Conservation (phyloP, 2,888 invertebrate species). For the Plebejus anna region DNA sequence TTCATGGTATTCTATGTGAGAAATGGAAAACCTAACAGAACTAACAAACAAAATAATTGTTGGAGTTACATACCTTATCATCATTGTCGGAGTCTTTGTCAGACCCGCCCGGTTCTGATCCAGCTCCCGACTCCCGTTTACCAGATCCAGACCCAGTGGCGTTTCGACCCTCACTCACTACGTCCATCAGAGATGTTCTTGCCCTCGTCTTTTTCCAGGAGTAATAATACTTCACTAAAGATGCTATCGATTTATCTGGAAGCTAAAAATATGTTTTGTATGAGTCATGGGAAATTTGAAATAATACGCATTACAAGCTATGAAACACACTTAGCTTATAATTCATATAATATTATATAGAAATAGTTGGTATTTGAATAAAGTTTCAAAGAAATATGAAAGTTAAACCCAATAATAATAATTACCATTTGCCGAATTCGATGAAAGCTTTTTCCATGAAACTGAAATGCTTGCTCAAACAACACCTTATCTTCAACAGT, state of each 20-base stretch:
- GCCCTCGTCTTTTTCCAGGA: constrained; percentile 98
- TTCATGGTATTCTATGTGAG: constrained; percentile 44
- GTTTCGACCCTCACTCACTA: constrained; percentile 87
- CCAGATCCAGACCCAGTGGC: constrained; percentile 83
- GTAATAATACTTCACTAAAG: constrained; percentile 98
- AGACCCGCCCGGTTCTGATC: constrained; percentile 88
- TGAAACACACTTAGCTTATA: no score
- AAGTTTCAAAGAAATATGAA: no score
- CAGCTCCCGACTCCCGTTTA: constrained; percentile 86
- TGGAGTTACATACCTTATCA: constrained; percentile 86
- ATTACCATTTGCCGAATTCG: constrained; percentile 97
- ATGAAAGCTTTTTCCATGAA: constrained; percentile 98
- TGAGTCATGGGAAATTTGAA: neutral
- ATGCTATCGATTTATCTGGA: constrained; percentile 97
- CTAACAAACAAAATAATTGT: constrained; percentile 37
- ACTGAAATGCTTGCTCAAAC: constrained; percentile 98
- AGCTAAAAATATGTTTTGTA: constrained; percentile 77
- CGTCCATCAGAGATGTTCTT: constrained; percentile 95
- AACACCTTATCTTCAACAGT: constrained; percentile 98
- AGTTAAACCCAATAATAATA: neutral
- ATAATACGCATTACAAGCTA: no score
- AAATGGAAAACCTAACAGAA: constrained; percentile 38
- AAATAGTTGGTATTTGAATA: no score
- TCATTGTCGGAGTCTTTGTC: constrained; percentile 94
- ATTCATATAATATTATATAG: no score